A percentile compares a stretch with the other conserved stretches of the same genome.
Evolutionary conservation across 2,797 vertebrate species (phyloP).

Genomic region (Vipera latastei): DNA sequence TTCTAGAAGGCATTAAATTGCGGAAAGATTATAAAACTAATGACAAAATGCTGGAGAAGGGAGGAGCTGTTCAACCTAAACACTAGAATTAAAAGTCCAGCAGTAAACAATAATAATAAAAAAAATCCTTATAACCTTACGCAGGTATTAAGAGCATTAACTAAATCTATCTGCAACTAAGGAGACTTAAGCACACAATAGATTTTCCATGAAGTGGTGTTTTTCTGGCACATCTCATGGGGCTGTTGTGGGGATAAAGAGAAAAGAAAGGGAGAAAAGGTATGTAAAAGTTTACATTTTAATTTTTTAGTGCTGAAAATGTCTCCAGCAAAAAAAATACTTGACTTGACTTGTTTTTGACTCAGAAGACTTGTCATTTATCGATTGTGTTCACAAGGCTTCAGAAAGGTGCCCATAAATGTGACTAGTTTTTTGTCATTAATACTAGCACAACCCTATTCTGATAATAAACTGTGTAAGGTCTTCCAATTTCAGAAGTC

Average conservation of each 20-base stretch:
- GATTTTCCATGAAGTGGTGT: not conserved
- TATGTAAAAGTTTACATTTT: not conserved
- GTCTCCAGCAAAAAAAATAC: not conserved
- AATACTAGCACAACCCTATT: constrained; percentile 31
- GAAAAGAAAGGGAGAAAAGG: not conserved
- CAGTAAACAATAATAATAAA: not conserved
- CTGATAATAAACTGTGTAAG: constrained; percentile 16
- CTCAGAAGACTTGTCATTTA: not conserved
- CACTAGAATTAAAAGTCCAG: not conserved
- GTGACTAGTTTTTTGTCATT: not conserved
- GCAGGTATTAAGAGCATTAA: not conserved
- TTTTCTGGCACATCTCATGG: not conserved
- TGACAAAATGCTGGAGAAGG: not conserved
- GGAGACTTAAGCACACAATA: not conserved
- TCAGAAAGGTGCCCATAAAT: constrained; percentile 1
- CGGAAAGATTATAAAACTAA: not conserved
- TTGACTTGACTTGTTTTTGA: not conserved
- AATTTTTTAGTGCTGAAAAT: not conserved
- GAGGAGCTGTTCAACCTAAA: not conserved
- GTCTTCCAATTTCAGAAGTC: constrained; percentile 1
- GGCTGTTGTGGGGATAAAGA: not conserved
- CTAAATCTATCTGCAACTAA: not conserved
- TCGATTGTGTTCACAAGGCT: constrained; percentile 9
- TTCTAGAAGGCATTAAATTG: not conserved
- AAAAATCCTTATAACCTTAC: not conserved